phyloP scores from a whole-genome alignment of 2,113 vertebrate species.

The Sinosuthora webbiana region DNA sequence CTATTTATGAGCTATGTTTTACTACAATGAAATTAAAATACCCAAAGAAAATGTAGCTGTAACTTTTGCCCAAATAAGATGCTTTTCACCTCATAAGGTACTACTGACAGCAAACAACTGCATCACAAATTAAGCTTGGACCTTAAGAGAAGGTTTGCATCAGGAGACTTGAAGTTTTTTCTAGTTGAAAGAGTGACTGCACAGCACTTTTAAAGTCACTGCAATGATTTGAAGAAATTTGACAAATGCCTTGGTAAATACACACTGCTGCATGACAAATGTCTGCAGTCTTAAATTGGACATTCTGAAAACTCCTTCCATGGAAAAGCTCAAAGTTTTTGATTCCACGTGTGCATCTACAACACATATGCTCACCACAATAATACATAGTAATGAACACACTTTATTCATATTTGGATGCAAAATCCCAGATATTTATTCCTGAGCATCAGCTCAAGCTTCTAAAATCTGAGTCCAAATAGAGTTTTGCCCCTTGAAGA shows the following conservation, averaged over 20 bases:
- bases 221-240: not conserved
- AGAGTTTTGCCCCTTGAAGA: not conserved
- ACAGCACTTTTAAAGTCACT: not conserved
- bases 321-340: not conserved
- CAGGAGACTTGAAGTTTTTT: not conserved
- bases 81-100: not conserved
- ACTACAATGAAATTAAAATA: not conserved
- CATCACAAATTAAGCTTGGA: not conserved
- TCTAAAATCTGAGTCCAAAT: not conserved
- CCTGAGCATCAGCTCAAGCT: not conserved
- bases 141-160: not conserved
- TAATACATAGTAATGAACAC: not conserved
- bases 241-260: not conserved
- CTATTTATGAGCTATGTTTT: not conserved
- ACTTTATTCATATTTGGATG: not conserved
- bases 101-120: not conserved
- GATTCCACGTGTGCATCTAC: not conserved
- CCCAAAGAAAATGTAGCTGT: not conserved
- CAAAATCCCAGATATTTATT: not conserved
- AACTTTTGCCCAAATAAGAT: not conserved
- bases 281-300: not conserved
- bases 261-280: not conserved
- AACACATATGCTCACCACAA: not conserved
- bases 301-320: not conserved
- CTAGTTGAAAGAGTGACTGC: not conserved